These are phyloP conservation scores for Aleiodes leptofemur DNA, from an alignment of 2,888 invertebrate genomes.

Conservation along the genomic window DNA sequence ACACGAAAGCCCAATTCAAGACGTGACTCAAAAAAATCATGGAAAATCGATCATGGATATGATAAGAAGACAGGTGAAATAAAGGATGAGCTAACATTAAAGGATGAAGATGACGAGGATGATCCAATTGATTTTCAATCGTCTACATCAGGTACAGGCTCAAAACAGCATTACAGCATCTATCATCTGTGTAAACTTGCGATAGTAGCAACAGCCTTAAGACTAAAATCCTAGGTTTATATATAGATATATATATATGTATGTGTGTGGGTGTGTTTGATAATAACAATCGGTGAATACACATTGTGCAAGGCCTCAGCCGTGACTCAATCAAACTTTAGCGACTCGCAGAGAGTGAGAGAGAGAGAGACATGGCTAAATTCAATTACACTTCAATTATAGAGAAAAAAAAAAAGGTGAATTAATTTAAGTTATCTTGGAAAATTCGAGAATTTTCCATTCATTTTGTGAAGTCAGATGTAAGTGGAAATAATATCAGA, in stretches of 20 bases:
- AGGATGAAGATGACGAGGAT: constrained; percentile 63
- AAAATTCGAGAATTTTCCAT: constrained; percentile 9
- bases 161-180: constrained; percentile 59
- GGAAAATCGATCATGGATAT: constrained; percentile 65
- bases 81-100: constrained; percentile 67
- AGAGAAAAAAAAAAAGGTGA: constrained; percentile 7
- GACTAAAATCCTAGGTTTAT: constrained; percentile 25
- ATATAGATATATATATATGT: no score
- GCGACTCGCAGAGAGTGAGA: not conserved
- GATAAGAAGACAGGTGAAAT: constrained; percentile 68
- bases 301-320: constrained; percentile 1
- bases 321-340: constrained; percentile 51
- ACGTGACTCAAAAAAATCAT: constrained; percentile 68
- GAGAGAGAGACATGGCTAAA: not conserved
- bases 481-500: no score
- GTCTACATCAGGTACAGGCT: constrained; percentile 64
- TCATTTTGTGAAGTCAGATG: no score
- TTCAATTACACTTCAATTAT: constrained; percentile 17
- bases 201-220: constrained; percentile 35
- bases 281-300: constrained; percentile 5
- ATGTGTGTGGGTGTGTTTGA: not conserved
- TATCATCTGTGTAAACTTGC: constrained; percentile 60
- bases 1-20: constrained; percentile 66
- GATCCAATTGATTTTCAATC: constrained; percentile 67
- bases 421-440: constrained; percentile 37